phyloP scores from a whole-genome alignment of 2,797 vertebrate genomes.

The Paguma larvata region DNA sequence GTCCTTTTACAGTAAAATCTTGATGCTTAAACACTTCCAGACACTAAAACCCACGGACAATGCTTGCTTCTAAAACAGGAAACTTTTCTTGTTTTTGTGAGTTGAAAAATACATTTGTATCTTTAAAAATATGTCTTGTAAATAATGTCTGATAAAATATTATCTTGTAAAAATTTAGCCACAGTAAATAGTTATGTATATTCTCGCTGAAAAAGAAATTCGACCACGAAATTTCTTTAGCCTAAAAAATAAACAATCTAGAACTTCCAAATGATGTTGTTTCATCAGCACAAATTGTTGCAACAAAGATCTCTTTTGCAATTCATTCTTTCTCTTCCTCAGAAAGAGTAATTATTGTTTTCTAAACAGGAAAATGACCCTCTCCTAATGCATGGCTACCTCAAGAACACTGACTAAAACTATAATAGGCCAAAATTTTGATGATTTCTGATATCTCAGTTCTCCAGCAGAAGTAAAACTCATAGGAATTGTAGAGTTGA shows the following conservation, averaged over 20 bases:
- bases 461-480: neutral
- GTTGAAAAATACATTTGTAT: neutral
- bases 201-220: conserved; percentile 14
- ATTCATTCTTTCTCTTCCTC: neutral
- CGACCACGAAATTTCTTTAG: neutral
- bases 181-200: neutral
- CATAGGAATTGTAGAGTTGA: neutral
- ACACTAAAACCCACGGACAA: neutral
- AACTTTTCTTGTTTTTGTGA: neutral
- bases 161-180: neutral
- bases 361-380: neutral
- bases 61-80: neutral
- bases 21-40: neutral
- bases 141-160: neutral
- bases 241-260: neutral
- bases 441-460: neutral
- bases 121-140: neutral
- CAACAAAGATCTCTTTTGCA: neutral
- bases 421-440: neutral
- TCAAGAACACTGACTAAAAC: neutral
- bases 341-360: neutral
- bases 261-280: neutral
- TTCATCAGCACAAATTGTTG: neutral
- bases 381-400: neutral
- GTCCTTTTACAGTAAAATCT: neutral